Base-by-base conservation (phyloP, 2,113 vertebrate species). In the Hippopotamus amphibius region DNA sequence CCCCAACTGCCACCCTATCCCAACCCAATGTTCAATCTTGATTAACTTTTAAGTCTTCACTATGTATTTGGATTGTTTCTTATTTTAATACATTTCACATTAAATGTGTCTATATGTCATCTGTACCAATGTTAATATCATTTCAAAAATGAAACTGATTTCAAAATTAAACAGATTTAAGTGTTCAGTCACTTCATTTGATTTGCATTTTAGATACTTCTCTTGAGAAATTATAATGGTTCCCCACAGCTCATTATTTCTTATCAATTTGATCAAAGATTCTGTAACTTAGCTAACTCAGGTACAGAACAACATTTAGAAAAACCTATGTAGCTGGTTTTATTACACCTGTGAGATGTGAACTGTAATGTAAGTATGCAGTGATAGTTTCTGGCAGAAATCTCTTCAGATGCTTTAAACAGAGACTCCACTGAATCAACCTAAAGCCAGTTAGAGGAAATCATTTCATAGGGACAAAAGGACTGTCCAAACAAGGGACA, bases 91-190 rank as follows among this genome's bases (percentile, higher is more conserved):
- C 96, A 96, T 95, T 98, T 80, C 1, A 95, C 95, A 97, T 98
- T 98, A 98, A 98, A 96, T 96, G 98, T 92, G 15, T 96, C 97
- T 98, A 96, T 97, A 96, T 97, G 97, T 98, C 98, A 97, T 98
- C 93, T 98, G 80, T 96, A 98, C 98, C 98, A 97, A 92, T 95
- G 92, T 97, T 96, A 98, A 98, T 97, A 97, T 97, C 98, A 98
- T 98, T 98, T 98, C 72, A 97, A 96, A 99, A 30, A 92, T 96
- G 95, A 98, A 98, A 96, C 96, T 97, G 97, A 98, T 98, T 98
- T 98, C 96, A 98, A 98, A 98, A 98, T 98, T 98, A 98, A 98
- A 98, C 95, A 98, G 80, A 97, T 98, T 98, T 98, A 98, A 98
- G 90, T 97, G 93, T 98, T 98, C 97, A 93, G 93, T 98, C 97